Base-by-base conservation (phyloP, 2,113 vertebrate genomes). In the Eudyptes chrysolophus region DNA sequence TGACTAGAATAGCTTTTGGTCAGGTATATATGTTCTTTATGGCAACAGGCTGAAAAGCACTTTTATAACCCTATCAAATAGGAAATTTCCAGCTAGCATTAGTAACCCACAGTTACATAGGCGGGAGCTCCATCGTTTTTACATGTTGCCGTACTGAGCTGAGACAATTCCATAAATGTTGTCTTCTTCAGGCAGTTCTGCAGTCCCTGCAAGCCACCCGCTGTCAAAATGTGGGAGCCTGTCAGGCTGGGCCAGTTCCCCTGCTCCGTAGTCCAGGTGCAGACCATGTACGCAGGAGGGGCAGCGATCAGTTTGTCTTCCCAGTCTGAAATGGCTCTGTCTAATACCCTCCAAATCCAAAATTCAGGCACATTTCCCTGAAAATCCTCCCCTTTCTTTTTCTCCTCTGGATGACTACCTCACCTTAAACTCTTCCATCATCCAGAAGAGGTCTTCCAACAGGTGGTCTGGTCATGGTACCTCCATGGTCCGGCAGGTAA, bases 261-360 rank as follows among this genome's bases (percentile, higher is more conserved):
- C n/a, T 14, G 10, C 22, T 48, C 40, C 16, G 3, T 20, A 44
- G 18, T 58, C 49, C 42, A 51, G 22, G 42, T 66, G 16, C n/a
- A 65, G 44, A 21, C 13, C 40, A 25, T 0, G 0, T 60, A n/a
- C 0, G 3, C 5, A 29, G 38, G 16, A 38, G 22, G 38, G 38
- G 7, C 12, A 75, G 40, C 51, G 55, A 32, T 32, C 25, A 36
- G 2, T 48, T 76, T 49, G 30, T 57, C 62, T 76, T 82, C 32
- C 42, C 42, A 62, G 15, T 49, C 11, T 62, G 48, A 75, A 69
- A 62, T 17, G 21, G 25, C 30, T 68, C 40, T 48, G 26, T 65
- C 27, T 74, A 34, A 42, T 48, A 44, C 10, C 7, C 17, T 70
- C 55, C 42, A 87, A 76, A 70, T 44, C 8, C 5, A 29, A 87